Evolutionary conservation across 2,888 invertebrate genomes (phyloP).

Genomic region (Tetramorium bicarinatum): DNA sequence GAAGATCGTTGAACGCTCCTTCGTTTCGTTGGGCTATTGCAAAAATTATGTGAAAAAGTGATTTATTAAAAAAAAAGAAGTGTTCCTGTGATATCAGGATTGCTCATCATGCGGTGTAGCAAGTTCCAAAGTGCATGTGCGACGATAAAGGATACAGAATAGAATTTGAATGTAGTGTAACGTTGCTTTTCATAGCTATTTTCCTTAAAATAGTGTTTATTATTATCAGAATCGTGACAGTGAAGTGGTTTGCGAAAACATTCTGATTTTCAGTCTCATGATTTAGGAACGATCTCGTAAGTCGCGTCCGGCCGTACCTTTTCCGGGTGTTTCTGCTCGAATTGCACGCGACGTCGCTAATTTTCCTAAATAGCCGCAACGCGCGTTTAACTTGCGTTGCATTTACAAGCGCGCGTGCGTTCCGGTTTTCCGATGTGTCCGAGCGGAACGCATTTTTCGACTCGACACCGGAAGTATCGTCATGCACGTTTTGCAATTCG

Average conservation of each 20-base stretch:
- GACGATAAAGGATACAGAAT: neutral
- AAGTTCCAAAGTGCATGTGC: conserved; percentile 4
- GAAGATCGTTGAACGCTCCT: conserved; percentile 64
- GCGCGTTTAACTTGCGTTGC: conserved; percentile 45
- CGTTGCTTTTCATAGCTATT: neutral
- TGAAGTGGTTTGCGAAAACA: conserved; percentile 35
- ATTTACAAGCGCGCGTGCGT: conserved; percentile 64
- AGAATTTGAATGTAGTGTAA: neutral
- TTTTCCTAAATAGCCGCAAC: conserved; percentile 47
- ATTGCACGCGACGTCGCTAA: conserved; percentile 32
- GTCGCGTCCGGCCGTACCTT: neutral
- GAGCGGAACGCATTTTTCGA: conserved; percentile 58
- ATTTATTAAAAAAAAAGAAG: neutral
- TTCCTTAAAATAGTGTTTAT: neutral
- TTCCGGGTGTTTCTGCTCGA: conserved; percentile 14
- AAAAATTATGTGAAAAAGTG: neutral
- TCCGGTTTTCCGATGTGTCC: conserved; percentile 71
- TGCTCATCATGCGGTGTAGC: neutral
- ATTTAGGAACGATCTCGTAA: neutral
- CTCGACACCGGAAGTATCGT: conserved; percentile 66
- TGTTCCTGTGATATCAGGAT: neutral
- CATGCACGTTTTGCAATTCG: conserved; percentile 70
- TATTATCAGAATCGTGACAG: conserved; percentile 32
- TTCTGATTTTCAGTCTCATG: neutral
- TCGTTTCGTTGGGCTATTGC: neutral